phyloP scores from a whole-genome alignment of 2,888 invertebrate genomes.

The Boloria euphrosyne region DNA sequence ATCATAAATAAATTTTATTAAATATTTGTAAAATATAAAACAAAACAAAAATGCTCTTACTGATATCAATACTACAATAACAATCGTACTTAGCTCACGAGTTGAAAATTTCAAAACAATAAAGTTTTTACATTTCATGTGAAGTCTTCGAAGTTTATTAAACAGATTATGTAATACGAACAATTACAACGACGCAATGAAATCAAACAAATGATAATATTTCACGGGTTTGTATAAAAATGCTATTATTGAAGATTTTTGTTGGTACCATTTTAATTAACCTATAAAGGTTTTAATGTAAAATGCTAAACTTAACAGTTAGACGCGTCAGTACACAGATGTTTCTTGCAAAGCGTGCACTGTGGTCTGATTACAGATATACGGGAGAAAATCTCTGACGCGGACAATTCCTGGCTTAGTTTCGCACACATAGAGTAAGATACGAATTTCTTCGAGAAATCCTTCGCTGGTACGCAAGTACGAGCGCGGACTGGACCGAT shows the following conservation, averaged over 20 bases:
- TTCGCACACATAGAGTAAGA: constrained; percentile 75
- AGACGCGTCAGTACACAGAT: constrained; percentile 67
- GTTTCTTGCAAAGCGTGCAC: constrained; percentile 72
- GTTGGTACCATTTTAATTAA: not conserved
- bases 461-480: constrained; percentile 74
- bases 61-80: constrained; percentile 8
- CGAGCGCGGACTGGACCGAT: constrained; percentile 76
- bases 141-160: constrained; percentile 49
- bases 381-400: constrained; percentile 74
- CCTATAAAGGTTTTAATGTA: not conserved
- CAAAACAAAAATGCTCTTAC: constrained; percentile 34
- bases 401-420: constrained; percentile 71
- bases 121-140: constrained; percentile 54
- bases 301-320: constrained; percentile 53
- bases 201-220: constrained; percentile 47
- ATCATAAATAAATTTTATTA: constrained; percentile 45
- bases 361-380: constrained; percentile 69
- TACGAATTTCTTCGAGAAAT: constrained; percentile 74
- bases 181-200: constrained; percentile 41
- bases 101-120: constrained; percentile 53
- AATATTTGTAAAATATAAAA: constrained; percentile 35
- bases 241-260: constrained; percentile 1
- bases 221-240: constrained; percentile 29
- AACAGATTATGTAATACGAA: constrained; percentile 48
- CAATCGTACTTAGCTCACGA: constrained; percentile 38